Evolutionary conservation across 2,888 invertebrate genomes (phyloP), one percentile per base, ranked within the genome.

Genomic region (Chymomyza caudatula): DNA sequence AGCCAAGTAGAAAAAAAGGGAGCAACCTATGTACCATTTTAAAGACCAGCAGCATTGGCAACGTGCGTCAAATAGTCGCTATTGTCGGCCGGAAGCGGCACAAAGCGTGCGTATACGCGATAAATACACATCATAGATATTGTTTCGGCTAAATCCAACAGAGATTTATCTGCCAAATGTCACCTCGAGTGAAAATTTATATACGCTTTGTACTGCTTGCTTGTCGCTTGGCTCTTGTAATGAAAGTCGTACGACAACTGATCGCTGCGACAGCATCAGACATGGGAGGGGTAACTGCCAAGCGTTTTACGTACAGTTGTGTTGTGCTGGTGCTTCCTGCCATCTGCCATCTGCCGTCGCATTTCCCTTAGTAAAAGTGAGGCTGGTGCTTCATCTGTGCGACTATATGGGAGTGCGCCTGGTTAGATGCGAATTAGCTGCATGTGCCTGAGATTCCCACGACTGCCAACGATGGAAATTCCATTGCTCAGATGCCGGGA

Each of bases 141-240:
- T 77, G 83, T 74, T 76, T 73, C 74, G 71, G 70, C 67, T 64
- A 73, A 78, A 71, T 73, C 70, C 74, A 67, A 69, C 68, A 58
- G 69, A 83, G 85, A 83, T 86, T 85, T 87, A 85, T 81, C 82
- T 86, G 88, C 71, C 79, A 85, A 87, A 77, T 87, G 87, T 87
- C 86, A 87, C 78, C 78, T 77, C 65, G 75, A 74, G 74, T 73
- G 75, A 70, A 82, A 83, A 87, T 87, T 86, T 88, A 87, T 87
- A 78, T 73, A 81, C 86, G 67, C 64, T 66, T 64, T 59, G 72
- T 63, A 67, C 64, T 61, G 62, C 65, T 55, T 5, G 42, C 47
- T 20, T 8, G 25, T 22, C 2, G 49, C 61, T 69, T 1, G 63
- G 61, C 67, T 69, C 62, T 29, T 66, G 64, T 70, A 73, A 53